Evolutionary conservation across 2,888 invertebrate species (phyloP).

Genomic region (Oxyscelio sp.): DNA sequence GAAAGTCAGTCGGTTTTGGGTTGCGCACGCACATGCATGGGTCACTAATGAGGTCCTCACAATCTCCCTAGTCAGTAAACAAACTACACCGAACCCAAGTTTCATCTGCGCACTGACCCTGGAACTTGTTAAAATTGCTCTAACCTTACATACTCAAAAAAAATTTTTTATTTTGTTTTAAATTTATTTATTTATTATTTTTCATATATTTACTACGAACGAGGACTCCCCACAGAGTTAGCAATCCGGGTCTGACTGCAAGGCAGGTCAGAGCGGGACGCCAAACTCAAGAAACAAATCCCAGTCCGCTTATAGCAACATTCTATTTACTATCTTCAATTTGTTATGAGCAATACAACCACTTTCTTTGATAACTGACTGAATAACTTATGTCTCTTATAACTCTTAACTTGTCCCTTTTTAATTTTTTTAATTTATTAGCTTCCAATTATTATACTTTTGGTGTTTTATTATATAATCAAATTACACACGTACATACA

Average conservation of each 20-base stretch:
- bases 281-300: conserved; percentile 36
- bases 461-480: too few species aligned
- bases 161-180: too few species aligned
- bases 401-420: too few species aligned
- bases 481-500: too few species aligned
- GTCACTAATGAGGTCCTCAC: conserved; percentile 45
- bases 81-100: conserved; percentile 55
- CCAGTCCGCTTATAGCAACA: too few species aligned
- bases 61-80: conserved; percentile 65
- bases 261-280: conserved; percentile 34
- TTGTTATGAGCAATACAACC: conserved; percentile 10
- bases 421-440: too few species aligned
- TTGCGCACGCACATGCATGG: conserved; percentile 72
- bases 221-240: conserved; percentile 25
- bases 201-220: conserved; percentile 13
- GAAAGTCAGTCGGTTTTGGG: conserved; percentile 66
- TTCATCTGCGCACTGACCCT: conserved; percentile 43
- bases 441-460: too few species aligned
- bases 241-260: conserved; percentile 35
- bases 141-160: too few species aligned
- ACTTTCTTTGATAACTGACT: too few species aligned
- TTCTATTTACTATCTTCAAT: too few species aligned
- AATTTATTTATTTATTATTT: too few species aligned
- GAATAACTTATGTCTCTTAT: too few species aligned
- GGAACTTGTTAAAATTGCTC: conserved; percentile 18